These are phyloP conservation scores for Lithobates pipiens DNA, from an alignment of 2,797 vertebrate species.

Conservation along the genomic window DNA sequence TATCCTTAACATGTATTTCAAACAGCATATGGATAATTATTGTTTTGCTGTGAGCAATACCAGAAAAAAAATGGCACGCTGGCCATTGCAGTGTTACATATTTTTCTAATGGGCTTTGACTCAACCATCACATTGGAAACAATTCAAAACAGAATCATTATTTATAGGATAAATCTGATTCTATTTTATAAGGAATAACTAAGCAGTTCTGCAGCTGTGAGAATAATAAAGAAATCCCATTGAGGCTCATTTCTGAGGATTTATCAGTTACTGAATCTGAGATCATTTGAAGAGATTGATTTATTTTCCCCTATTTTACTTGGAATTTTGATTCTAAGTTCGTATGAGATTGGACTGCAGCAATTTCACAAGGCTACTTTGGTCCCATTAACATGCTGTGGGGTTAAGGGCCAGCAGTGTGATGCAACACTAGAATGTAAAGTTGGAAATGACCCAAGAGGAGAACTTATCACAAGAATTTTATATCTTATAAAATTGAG, in stretches of 20 bases:
- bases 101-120: not conserved
- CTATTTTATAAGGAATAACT: constrained; percentile 19
- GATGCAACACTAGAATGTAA: constrained; percentile 1
- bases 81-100: not conserved
- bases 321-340: constrained; percentile 9
- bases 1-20: too few species aligned
- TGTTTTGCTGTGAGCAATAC: too few species aligned
- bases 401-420: not conserved
- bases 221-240: constrained; percentile 29
- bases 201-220: constrained; percentile 40
- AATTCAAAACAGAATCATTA: constrained; percentile 21
- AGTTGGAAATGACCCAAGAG: not conserved
- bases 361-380: not conserved
- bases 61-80: too few species aligned
- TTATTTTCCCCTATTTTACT: constrained; percentile 22
- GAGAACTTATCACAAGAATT: not conserved
- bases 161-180: constrained; percentile 34
- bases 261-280: constrained; percentile 40
- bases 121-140: not conserved
- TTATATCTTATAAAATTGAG: too few species aligned
- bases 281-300: constrained; percentile 34
- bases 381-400: not conserved
- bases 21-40: too few species aligned
- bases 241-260: constrained; percentile 41
- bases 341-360: constrained; percentile 11